Evolutionary conservation across 2,888 invertebrate species (phyloP), one percentile per base, ranked within the genome.

Genomic region (Argynnis bischoffii): DNA sequence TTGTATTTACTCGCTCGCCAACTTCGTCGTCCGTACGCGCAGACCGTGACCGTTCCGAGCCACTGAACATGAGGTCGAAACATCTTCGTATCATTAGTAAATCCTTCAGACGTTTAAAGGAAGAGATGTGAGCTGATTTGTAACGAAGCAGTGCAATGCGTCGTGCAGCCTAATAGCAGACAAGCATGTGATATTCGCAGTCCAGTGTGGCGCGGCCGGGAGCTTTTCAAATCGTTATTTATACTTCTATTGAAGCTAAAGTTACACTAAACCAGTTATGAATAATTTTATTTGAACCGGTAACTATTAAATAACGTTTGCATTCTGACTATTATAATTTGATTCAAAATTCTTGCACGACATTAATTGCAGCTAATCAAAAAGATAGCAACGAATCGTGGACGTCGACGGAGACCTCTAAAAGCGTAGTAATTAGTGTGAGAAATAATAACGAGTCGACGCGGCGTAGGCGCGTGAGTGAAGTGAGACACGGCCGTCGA

Each of bases 41-140:
- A 71, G 67, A 69, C 71, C 72, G 71, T 71, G 71, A 67, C 72
- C 71, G 71, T 67, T 71, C 71, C 71, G 65, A 67, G 51, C 65
- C 50, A 55, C 47, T 70, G 59, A 35, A 55, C 64, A 46, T 55
- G 63, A 69, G 69, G 71, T 51, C 71, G 57, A 48, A 63, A 47
- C 69, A 53, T 66, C 70, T 71, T 65, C 55, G 47, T 18, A 41
- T 69, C 57, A 55, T 41, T 57, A n/a, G 35, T 55, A 63, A 69
- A 65, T 54, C 59, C 65, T 63, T 63, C 57, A 57, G 15, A 53
- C 31, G 31, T 35, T 35, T 61, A 16, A 11, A 47, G 41, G 51
- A 16, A 16, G 46, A 59, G 18, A 14, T 15, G 26, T 18, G 57
- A 21, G 26, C 14, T 16, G 26, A 8, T 55, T 63, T n/a, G 4